Conservation (phyloP, 2,113 vertebrate species). For the Antigone vipio region DNA sequence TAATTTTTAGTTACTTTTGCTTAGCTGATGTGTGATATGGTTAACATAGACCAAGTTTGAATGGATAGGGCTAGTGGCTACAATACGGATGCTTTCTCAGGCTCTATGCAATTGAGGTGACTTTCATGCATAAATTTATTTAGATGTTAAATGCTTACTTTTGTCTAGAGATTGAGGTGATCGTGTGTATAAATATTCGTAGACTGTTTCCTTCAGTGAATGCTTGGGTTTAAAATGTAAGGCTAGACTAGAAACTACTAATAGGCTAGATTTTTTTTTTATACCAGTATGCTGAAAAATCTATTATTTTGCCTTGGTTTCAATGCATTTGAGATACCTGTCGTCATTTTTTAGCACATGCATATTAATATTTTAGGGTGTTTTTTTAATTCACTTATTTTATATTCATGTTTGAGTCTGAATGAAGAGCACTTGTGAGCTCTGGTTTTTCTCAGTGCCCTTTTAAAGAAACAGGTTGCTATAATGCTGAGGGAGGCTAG, state of each 20-base stretch:
- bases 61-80: neutral
- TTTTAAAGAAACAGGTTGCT: neutral
- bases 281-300: neutral
- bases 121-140: neutral
- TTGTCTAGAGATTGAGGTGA: neutral
- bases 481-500: neutral
- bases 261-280: neutral
- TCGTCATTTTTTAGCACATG: neutral
- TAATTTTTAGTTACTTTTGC: neutral
- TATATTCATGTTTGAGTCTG: neutral
- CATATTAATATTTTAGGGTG: neutral
- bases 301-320: neutral
- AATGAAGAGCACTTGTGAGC: neutral
- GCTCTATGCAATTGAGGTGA: neutral
- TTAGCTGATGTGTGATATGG: accelerated
- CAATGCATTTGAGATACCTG: neutral
- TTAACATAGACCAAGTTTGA: neutral
- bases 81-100: neutral
- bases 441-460: neutral
- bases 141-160: neutral
- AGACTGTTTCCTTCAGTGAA: neutral
- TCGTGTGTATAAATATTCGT: neutral
- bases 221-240: neutral
- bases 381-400: neutral
- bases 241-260: neutral